A percentile compares a stretch with the other conserved stretches of the same genome.
Evolutionary conservation across 1,140 invertebrate species (phyloP).

Genomic region (Diabrotica virgifera): DNA sequence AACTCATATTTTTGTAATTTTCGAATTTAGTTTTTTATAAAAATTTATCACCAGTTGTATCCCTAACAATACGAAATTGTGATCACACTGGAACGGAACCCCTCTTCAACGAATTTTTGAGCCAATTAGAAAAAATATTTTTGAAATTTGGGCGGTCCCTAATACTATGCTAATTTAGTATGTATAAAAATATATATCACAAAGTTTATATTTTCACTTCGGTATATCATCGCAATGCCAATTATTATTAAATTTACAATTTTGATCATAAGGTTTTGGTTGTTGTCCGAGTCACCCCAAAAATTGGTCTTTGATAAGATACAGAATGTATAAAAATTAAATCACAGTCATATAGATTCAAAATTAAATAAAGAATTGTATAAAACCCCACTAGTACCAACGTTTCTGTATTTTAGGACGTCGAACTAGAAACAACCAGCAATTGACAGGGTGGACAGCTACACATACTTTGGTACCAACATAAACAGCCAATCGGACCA

Average conservation of each 20-base stretch:
- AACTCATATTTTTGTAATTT: slow-evolving; percentile 26
- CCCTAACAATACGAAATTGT: slow-evolving; percentile 30
- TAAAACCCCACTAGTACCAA: too few relatives aligned
- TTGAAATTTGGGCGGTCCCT: slow-evolving; percentile 19
- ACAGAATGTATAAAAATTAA: too few relatives aligned
- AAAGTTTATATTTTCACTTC: slow-evolving; percentile 30
- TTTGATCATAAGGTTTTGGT: slow-evolving; percentile 4
- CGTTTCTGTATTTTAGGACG: too few relatives aligned
- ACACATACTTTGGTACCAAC: too few relatives aligned
- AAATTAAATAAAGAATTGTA: too few relatives aligned
- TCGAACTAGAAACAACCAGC: too few relatives aligned
- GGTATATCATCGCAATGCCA: slow-evolving; percentile 19
- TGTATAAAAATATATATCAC: slow-evolving; percentile 46
- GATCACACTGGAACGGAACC: slow-evolving; percentile 35
- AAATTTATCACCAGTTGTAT: slow-evolving; percentile 37
- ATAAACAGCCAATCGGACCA: too few relatives aligned
- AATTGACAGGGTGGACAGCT: too few relatives aligned
- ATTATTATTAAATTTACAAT: slow-evolving; percentile 20
- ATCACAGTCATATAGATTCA: too few relatives aligned
- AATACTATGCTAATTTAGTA: slow-evolving; percentile 20
- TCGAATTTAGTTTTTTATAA: slow-evolving; percentile 27
- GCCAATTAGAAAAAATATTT: slow-evolving; percentile 24
- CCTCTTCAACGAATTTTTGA: slow-evolving; percentile 26
- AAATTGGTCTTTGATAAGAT: too few relatives aligned
- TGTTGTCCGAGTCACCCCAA: too few relatives aligned